A percentile compares a stretch with the other conserved stretches of the same genome.
phyloP scores from a whole-genome alignment of 2,113 vertebrate genomes.

The Colossoma macropomum region DNA sequence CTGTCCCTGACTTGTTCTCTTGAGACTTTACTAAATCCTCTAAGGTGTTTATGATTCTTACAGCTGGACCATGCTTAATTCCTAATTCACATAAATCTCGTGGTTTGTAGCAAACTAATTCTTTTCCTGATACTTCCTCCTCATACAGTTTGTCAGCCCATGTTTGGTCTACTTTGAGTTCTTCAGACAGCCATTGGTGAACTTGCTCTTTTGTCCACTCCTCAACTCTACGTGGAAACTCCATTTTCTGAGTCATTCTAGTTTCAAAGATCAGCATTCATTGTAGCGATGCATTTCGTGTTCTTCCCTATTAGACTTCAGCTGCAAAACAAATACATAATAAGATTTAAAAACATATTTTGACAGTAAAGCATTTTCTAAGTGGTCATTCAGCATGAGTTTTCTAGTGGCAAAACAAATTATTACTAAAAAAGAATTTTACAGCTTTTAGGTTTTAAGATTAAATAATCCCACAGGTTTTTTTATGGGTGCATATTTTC shows the following conservation, averaged over 20 bases:
- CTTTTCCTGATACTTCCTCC: conserved; percentile 74
- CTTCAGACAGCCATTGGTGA: conserved; percentile 68
- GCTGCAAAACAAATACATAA: too few relatives aligned
- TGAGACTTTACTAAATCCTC: conserved; percentile 32
- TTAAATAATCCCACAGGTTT: too few relatives aligned
- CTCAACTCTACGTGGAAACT: conserved; percentile 27
- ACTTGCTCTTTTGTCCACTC: conserved; percentile 66
- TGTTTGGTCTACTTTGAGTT: conserved; percentile 68
- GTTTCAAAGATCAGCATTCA: too few relatives aligned
- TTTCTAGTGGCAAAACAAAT: too few relatives aligned
- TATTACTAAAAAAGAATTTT: too few relatives aligned
- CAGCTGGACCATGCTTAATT: conserved; percentile 72
- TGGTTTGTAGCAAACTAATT: conserved; percentile 70
- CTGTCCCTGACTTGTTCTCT: conserved; percentile 35
- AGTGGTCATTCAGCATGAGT: too few relatives aligned
- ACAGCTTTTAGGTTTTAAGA: too few relatives aligned
- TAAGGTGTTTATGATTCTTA: conserved; percentile 66
- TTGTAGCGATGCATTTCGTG: too few relatives aligned
- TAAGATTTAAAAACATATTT: too few relatives aligned
- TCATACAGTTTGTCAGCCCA: conserved; percentile 63
- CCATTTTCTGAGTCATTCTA: neutral
- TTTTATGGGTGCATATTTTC: too few relatives aligned
- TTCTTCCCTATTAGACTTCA: too few relatives aligned
- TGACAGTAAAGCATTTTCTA: too few relatives aligned
- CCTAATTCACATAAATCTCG: conserved; percentile 69